phyloP scores from a whole-genome alignment of 2,888 invertebrate species.

The Ommatoiulus sabulosus region DNA sequence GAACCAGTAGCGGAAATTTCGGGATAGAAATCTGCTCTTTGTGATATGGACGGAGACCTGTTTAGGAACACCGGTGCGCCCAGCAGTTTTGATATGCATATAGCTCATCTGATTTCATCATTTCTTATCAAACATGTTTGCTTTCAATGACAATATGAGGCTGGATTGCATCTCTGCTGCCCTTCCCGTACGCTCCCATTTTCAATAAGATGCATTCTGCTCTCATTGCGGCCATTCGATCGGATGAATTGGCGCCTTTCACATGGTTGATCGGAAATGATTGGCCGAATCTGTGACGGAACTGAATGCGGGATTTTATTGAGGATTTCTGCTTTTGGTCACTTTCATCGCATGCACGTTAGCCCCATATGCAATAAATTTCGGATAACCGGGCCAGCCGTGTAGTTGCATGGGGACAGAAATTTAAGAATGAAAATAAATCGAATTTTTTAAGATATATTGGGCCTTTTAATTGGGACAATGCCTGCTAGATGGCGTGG shows the following conservation, averaged over 20 bases:
- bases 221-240: not conserved
- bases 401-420: too few relatives aligned
- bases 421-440: too few relatives aligned
- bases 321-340: slow-evolving; percentile 15
- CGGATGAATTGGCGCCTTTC: not conserved
- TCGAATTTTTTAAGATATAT: too few relatives aligned
- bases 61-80: not conserved
- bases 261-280: not conserved
- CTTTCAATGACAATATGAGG: slow-evolving; percentile 7
- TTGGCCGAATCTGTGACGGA: not conserved
- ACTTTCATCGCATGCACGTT: too few relatives aligned
- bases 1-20: slow-evolving; percentile 34
- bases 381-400: too few relatives aligned
- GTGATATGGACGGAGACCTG: not conserved
- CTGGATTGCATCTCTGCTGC: slow-evolving; percentile 26
- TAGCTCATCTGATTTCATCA: slow-evolving; percentile 27
- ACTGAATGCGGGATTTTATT: slow-evolving; percentile 7
- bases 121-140: not conserved
- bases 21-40: not conserved
- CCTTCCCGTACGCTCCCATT: slow-evolving; percentile 12
- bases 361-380: too few relatives aligned
- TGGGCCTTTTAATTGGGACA: too few relatives aligned
- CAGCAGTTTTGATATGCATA: slow-evolving; percentile 19
- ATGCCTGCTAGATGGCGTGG: too few relatives aligned
- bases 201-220: not conserved